Conservation (phyloP, 2,888 invertebrate genomes). For the Embidobia sp. region DNA sequence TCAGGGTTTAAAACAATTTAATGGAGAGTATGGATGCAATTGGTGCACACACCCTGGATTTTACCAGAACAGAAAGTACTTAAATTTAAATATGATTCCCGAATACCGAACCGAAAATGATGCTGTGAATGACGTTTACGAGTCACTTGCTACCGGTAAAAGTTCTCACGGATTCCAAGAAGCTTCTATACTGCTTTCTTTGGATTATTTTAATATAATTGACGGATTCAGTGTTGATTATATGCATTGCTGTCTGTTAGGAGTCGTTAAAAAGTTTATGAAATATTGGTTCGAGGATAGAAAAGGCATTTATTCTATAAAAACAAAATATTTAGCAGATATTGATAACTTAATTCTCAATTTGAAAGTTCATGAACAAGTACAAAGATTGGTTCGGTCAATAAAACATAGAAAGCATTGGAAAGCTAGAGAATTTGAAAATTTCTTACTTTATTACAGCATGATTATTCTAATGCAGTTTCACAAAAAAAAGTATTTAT, state of each 20-base stretch:
- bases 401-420: slow-evolving; percentile 20
- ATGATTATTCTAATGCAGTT: neutral
- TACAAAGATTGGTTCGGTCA: slow-evolving; percentile 10
- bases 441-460: slow-evolving; percentile 33
- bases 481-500: slow-evolving; percentile 7
- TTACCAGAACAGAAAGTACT: slow-evolving; percentile 13
- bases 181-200: slow-evolving; percentile 8
- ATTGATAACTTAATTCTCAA: too few species aligned
- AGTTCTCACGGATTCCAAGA: slow-evolving; percentile 22
- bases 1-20: slow-evolving; percentile 30
- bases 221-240: slow-evolving; percentile 57
- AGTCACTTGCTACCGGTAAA: slow-evolving; percentile 1
- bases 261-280: slow-evolving; percentile 47
- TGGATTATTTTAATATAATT: slow-evolving; percentile 58
- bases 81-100: neutral
- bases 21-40: too few species aligned
- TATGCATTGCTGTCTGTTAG: slow-evolving; percentile 60
- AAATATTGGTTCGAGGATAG: slow-evolving; percentile 46
- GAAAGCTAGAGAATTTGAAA: slow-evolving; percentile 39
- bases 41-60: slow-evolving; percentile 55
- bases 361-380: slow-evolving; percentile 1
- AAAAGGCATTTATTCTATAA: too few species aligned
- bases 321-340: too few species aligned
- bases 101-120: neutral
- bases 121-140: neutral